A percentile compares a stretch with the other conserved stretches of the same genome.
phyloP scores from a whole-genome alignment of 2,113 vertebrate genomes.

The Scomber japonicus region DNA sequence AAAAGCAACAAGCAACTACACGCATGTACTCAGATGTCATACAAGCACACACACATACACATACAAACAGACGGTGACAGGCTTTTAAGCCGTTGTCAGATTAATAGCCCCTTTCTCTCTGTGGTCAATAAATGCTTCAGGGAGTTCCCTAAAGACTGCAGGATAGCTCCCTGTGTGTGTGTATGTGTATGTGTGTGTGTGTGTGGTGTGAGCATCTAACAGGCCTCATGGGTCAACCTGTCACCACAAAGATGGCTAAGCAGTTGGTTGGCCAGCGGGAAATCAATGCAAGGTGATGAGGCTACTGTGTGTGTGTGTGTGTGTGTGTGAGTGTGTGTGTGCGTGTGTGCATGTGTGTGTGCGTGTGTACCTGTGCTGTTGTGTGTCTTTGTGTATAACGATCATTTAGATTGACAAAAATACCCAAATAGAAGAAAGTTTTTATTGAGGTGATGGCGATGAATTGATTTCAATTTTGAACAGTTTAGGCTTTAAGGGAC shows the following conservation, averaged over 20 bases:
- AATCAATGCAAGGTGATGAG: slow-evolving; percentile 78
- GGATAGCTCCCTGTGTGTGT: slow-evolving; percentile 44
- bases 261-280: slow-evolving; percentile 76
- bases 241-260: slow-evolving; percentile 76
- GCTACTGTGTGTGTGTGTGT: slow-evolving; percentile 35
- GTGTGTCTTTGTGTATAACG: neutral
- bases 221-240: slow-evolving; percentile 79
- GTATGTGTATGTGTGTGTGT: slow-evolving; percentile 13
- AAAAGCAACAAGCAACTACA: neutral
- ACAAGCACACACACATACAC: slow-evolving; percentile 10
- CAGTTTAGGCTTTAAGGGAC: neutral
- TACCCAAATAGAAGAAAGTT: neutral
- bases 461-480: slow-evolving; percentile 3
- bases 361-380: neutral
- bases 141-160: slow-evolving; percentile 73
- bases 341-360: neutral
- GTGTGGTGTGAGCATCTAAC: slow-evolving; percentile 58
- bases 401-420: slow-evolving; percentile 16
- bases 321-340: slow-evolving; percentile 6
- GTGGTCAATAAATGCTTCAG: slow-evolving; percentile 78
- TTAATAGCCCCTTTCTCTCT: slow-evolving; percentile 76
- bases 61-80: slow-evolving; percentile 57
- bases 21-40: slow-evolving; percentile 38
- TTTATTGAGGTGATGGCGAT: neutral
- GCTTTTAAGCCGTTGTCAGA: slow-evolving; percentile 79